Percentiles rank a stretch among this genome's conserved stretches.
phyloP scores from a whole-genome alignment of 1,140 invertebrate species.

The Caerostris extrusa region DNA sequence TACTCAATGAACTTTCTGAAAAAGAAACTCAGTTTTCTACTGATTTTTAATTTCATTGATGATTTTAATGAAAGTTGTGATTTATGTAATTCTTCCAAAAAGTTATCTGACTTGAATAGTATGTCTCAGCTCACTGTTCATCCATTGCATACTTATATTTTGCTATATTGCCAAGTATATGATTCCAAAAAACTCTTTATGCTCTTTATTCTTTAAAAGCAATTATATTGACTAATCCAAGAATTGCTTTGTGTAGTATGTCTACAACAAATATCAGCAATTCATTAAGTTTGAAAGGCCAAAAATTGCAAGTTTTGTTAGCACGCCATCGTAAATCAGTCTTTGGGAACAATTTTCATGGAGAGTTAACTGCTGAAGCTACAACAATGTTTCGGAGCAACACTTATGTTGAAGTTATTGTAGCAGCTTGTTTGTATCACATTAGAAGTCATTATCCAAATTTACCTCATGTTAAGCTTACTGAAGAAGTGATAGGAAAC shows the following conservation, averaged over 20 bases:
- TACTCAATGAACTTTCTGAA: constrained; percentile 29
- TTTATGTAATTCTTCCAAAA: constrained; percentile 64
- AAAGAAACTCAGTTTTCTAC: constrained; percentile 66
- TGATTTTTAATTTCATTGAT: constrained; percentile 74
- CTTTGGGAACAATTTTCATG: constrained; percentile 89
- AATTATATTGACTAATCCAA: constrained; percentile 88
- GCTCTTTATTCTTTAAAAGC: constrained; percentile 89
- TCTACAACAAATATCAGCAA: constrained; percentile 86
- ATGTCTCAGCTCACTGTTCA: constrained; percentile 80
- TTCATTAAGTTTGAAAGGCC: constrained; percentile 81
- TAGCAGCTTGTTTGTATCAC: constrained; percentile 90
- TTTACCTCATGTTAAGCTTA: constrained; percentile 85
- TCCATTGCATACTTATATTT: constrained; percentile 91
- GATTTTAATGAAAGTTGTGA: constrained; percentile 60
- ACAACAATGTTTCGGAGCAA: constrained; percentile 85
- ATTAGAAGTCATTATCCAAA: constrained; percentile 91
- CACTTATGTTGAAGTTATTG: constrained; percentile 92
- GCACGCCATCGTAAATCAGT: constrained; percentile 91
- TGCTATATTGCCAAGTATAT: constrained; percentile 91
- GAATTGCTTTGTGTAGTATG: constrained; percentile 88
- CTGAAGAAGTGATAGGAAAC: constrained; percentile 88
- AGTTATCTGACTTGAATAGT: constrained; percentile 47
- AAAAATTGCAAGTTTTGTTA: constrained; percentile 85
- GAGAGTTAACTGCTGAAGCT: constrained; percentile 84
- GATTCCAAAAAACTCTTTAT: constrained; percentile 90